Conservation (phyloP, 2,888 invertebrate genomes). For the Matsumyia berberina region DNA sequence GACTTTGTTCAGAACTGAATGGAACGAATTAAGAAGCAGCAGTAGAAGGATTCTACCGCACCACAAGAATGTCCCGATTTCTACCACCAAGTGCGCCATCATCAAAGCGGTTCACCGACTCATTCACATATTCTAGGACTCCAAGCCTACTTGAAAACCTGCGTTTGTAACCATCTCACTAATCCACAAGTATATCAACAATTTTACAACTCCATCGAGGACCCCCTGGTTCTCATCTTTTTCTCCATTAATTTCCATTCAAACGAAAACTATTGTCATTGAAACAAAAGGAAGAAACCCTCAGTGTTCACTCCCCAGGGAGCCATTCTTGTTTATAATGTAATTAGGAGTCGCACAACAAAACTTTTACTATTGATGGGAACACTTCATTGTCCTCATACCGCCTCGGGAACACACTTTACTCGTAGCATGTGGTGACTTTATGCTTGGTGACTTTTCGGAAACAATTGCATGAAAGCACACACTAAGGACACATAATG, state of each 20-base stretch:
- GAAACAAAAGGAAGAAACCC: slow-evolving; percentile 32
- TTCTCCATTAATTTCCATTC: slow-evolving; percentile 58
- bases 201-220: neutral
- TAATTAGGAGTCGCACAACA: slow-evolving; percentile 68
- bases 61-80: no score
- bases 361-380: slow-evolving; percentile 69
- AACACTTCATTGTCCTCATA: slow-evolving; percentile 64
- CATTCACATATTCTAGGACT: no score
- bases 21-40: no score
- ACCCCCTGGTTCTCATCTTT: slow-evolving; percentile 12
- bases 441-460: slow-evolving; percentile 22
- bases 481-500: slow-evolving; percentile 24
- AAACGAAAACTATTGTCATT: slow-evolving; percentile 68
- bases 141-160: no score
- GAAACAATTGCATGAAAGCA: slow-evolving; percentile 48
- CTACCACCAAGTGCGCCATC: no score
- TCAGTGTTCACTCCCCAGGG: slow-evolving; percentile 53
- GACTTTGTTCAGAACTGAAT: no score
- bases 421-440: slow-evolving; percentile 43
- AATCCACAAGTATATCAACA: slow-evolving; percentile 25
- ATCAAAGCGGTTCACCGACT: no score
- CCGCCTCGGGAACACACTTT: slow-evolving; percentile 12
- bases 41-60: no score
- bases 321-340: slow-evolving; percentile 72
- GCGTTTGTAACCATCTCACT: neutral